A percentile compares a stretch with the other conserved stretches of the same genome.
Evolutionary conservation across 1,140 invertebrate genomes (phyloP).

Genomic region (Xylocopa sonorina): DNA sequence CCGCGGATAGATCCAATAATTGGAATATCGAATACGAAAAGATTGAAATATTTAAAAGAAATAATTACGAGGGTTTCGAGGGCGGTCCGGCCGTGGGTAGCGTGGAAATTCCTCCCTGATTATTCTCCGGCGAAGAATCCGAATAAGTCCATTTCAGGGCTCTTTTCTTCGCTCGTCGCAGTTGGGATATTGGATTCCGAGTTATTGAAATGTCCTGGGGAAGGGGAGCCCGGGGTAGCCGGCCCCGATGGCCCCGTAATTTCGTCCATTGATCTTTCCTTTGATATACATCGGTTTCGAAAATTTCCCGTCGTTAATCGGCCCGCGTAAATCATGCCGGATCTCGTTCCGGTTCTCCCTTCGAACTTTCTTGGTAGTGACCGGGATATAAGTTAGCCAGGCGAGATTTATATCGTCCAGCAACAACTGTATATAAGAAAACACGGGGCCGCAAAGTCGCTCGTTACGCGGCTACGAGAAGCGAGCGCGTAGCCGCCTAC

Average conservation of each 20-base stretch:
- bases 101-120: slow-evolving; percentile 46
- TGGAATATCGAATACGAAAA: slow-evolving; percentile 39
- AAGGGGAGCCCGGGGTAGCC: not conserved
- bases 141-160: slow-evolving; percentile 38
- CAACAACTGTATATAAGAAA: not conserved
- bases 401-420: slow-evolving; percentile 3
- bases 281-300: slow-evolving; percentile 25
- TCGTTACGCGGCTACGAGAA: slow-evolving; percentile 13
- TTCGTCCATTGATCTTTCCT: slow-evolving; percentile 27
- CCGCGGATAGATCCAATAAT: slow-evolving; percentile 14
- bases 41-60: slow-evolving; percentile 52
- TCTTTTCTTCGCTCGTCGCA: slow-evolving; percentile 29
- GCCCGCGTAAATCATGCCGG: slow-evolving; percentile 31
- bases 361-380: slow-evolving; percentile 14
- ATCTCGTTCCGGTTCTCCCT: not conserved
- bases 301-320: slow-evolving; percentile 35
- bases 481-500: not conserved
- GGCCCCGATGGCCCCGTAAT: slow-evolving; percentile 31
- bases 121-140: slow-evolving; percentile 39
- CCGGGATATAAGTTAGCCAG: slow-evolving; percentile 19
- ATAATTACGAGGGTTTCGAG: slow-evolving; percentile 34
- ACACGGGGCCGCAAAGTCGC: not conserved
- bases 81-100: not conserved
- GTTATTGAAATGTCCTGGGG: slow-evolving; percentile 44
- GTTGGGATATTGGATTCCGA: slow-evolving; percentile 47